phyloP scores from a whole-genome alignment of 2,888 invertebrate species.

The Ecdyonurus torrentis region DNA sequence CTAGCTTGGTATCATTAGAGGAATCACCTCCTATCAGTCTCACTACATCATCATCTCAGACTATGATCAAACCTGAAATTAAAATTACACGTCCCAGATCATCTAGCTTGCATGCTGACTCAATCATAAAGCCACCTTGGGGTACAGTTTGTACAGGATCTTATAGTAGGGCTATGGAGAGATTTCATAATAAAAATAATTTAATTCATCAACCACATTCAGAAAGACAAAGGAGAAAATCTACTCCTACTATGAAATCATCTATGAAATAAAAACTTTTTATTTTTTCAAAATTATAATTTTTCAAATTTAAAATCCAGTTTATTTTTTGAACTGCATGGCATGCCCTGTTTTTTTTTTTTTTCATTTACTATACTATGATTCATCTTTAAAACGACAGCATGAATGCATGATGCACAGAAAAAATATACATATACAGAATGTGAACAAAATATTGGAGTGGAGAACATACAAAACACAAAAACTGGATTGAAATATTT shows the following conservation, averaged over 20 bases:
- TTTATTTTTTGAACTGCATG: not conserved
- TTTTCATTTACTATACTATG: too few species aligned
- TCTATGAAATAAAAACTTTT: not conserved
- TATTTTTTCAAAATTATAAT: not conserved
- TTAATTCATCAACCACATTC: not conserved
- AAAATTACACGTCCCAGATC: not conserved
- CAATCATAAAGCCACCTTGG: not conserved
- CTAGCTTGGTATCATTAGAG: slow-evolving; percentile 23
- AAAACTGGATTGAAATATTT: too few species aligned
- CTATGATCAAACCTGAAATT: slow-evolving; percentile 14
- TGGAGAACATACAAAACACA: too few species aligned
- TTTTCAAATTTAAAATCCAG: not conserved
- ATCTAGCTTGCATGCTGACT: not conserved
- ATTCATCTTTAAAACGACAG: too few species aligned
- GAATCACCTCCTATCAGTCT: slow-evolving; percentile 16
- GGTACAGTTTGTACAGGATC: slow-evolving; percentile 26
- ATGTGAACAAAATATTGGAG: too few species aligned
- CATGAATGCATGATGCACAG: too few species aligned
- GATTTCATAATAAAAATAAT: slow-evolving; percentile 18
- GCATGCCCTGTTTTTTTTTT: too few species aligned
- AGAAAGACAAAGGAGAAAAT: slow-evolving; percentile 1
- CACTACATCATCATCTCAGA: slow-evolving; percentile 13
- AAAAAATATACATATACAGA: too few species aligned
- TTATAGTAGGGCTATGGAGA: slow-evolving; percentile 29
- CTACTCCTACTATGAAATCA: not conserved